Percentiles rank a stretch among this genome's conserved stretches.
phyloP scores from a whole-genome alignment of 1,140 invertebrate species.

The Zaprionus ghesquierei region DNA sequence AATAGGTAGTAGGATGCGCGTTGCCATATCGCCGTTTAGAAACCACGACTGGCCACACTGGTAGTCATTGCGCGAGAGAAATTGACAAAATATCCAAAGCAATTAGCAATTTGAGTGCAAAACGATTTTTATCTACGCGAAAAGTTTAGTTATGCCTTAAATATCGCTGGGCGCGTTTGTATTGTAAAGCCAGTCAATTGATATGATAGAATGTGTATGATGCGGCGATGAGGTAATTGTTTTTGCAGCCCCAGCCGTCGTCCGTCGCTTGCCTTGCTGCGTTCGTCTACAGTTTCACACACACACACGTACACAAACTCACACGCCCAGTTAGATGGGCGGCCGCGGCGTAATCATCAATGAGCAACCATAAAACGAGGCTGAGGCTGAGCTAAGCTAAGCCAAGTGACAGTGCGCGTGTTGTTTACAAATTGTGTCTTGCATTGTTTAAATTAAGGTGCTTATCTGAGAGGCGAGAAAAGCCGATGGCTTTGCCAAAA shows the following conservation, averaged over 20 bases:
- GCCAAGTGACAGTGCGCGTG: slow-evolving; percentile 48
- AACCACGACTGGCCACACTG: slow-evolving; percentile 46
- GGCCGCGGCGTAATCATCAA: slow-evolving; percentile 70
- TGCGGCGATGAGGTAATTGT: slow-evolving; percentile 72
- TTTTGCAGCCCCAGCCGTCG: slow-evolving; percentile 31
- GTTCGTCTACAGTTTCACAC: slow-evolving; percentile 71
- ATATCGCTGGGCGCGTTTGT: slow-evolving; percentile 34
- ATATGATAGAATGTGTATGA: slow-evolving; percentile 54
- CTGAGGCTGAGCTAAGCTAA: slow-evolving; percentile 17
- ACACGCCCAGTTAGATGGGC: slow-evolving; percentile 35
- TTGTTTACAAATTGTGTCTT: slow-evolving; percentile 68
- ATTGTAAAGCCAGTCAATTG: slow-evolving; percentile 31
- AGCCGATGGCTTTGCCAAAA: slow-evolving; percentile 51
- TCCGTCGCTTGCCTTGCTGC: slow-evolving; percentile 30
- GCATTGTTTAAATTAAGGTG: slow-evolving; percentile 41
- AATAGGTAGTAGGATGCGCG: slow-evolving; percentile 10
- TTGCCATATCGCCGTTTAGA: slow-evolving; percentile 40
- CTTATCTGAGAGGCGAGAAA: slow-evolving; percentile 18
- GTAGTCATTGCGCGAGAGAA: slow-evolving; percentile 60
- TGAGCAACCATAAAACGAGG: slow-evolving; percentile 63
- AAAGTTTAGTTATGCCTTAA: slow-evolving; percentile 45
- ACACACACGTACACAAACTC: slow-evolving; percentile 30
- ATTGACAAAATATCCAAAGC: slow-evolving; percentile 57
- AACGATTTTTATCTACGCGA: slow-evolving; percentile 53
- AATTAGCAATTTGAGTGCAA: slow-evolving; percentile 57